Base-by-base conservation (phyloP, 2,113 vertebrate genomes). In the Mystacornis crossleyi region DNA sequence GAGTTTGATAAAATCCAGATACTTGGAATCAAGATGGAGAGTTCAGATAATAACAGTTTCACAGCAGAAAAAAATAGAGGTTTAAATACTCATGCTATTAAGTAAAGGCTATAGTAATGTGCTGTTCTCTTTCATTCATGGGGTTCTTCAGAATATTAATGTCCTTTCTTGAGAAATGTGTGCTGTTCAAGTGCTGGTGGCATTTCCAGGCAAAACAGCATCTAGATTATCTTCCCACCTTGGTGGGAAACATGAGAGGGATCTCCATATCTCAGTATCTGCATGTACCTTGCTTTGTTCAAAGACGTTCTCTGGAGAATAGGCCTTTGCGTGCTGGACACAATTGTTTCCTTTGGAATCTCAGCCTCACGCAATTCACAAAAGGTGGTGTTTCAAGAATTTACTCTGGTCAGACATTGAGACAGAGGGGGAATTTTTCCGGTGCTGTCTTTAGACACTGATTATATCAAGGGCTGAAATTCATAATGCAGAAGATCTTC, bases 1-100 rank as follows among this genome's bases (percentile, higher is more conserved):
- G 93, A 81, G 81, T 89, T 90, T 96, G 95, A 96, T 88, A 95
- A 95, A 93, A 86, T 78, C 90, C 93, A 97, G 96, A 90, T 94
- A 95, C 93, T 90, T 96, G 90, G 92, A 95, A 94, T 84, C 16
- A 86, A 90, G 55, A 80, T n/a, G 79, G 54, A 86, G 74, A 55
- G 62, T 73, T 95, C 87, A 78, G 81, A 93, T 93, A 91, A 64
- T 78, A 90, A 54, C 66, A 82, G 43, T 55, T 94, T 81, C 73
- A 95, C 71, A 93, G 88, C 75, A 88, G 64, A 42, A 88, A 90
- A 90, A 93, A 90, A 16, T 13, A 81, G 64, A 80, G 5, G 7
- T 95, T 94, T 90, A 80, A 93, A 69, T 80, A 57, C 67, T 86
- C 90, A 31, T 47, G 50, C 86, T 86, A 21, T 93, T 86, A 82